Base-by-base conservation (phyloP, 2,113 vertebrate species). In the Melanerpes aurifrons region DNA sequence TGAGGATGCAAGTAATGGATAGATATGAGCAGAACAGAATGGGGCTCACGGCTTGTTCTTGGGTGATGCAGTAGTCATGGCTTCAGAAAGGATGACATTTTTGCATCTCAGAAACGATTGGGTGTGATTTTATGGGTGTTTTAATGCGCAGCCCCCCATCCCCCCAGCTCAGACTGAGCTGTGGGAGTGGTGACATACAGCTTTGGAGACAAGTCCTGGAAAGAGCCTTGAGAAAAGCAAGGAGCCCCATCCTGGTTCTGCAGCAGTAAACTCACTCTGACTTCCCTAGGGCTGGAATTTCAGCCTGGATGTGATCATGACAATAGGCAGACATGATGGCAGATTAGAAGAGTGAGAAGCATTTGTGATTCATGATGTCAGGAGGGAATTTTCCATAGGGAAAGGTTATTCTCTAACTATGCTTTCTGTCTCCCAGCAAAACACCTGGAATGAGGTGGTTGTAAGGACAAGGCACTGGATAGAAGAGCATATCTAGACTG, bases 381-480 rank as follows among this genome's bases (percentile, higher is more conserved):
- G 29, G 32, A 80, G 66, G 48, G 83, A 91, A 87, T 21, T 91
- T 96, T 83, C 87, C 85, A 31, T 5, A 75, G 58, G 61, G 66
- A 87, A 82, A 89, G 57, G 69, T 35, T 94, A 31, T 74, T 94
- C 84, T 83, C 14, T 74, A 87, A 83, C 89, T 91, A 83, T 77
- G 57, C 31, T 82, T 37, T 87, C 76, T 73, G n/a, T 91, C 71
- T 85, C 57, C 43, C 31, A 77, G 87, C 68, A 69, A 83, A 92
- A 87, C 57, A 83, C 91, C 74, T 93, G 89, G 71, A 68, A 76
- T 68, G 37, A 58, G n/a, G 26, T 12, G 66, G 45, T 15, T 20
- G n/a, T 91, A 47, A 82, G 92, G 79, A 73, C 54, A 53, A 63
- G 47, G 47, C n/a, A 29, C 25, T 56, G 74, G 35, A 53, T 24